Evolutionary conservation across 2,797 vertebrate species (phyloP).

Genomic region (Artibeus jamaicensis): DNA sequence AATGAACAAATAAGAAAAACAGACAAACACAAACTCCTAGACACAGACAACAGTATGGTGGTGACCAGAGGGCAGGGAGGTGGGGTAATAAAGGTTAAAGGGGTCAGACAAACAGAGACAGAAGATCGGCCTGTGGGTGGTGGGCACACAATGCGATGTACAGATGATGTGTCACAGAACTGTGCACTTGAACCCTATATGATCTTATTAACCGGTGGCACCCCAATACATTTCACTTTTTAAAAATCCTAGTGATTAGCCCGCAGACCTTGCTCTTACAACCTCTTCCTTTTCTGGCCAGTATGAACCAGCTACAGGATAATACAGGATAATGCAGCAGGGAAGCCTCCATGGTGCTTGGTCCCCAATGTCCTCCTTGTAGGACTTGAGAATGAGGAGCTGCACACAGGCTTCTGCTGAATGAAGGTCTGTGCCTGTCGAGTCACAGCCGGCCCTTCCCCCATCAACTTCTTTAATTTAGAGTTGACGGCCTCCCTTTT

Average conservation of each 20-base stretch:
- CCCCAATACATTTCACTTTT: background rate
- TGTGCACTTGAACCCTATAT: background rate
- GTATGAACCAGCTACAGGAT: background rate
- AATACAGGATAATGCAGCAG: background rate
- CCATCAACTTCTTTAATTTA: background rate
- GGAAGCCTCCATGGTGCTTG: background rate
- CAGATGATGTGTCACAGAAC: background rate
- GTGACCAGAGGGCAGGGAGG: background rate
- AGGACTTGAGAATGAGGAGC: background rate
- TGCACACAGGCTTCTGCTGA: background rate
- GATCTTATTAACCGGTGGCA: background rate
- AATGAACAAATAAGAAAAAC: background rate
- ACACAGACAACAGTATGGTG: background rate
- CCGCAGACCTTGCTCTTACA: background rate
- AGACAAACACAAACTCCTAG: background rate
- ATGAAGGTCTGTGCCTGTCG: conserved; percentile 53
- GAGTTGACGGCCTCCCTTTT: background rate
- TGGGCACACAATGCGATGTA: background rate
- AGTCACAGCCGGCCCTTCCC: background rate
- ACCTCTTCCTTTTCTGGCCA: background rate
- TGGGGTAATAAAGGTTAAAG: background rate
- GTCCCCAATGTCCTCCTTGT: background rate
- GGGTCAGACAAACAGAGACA: background rate
- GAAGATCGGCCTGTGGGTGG: background rate
- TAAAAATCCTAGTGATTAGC: background rate